Evolutionary conservation across 2,113 vertebrate genomes (phyloP).

Genomic region (Kryptolebias marmoratus): DNA sequence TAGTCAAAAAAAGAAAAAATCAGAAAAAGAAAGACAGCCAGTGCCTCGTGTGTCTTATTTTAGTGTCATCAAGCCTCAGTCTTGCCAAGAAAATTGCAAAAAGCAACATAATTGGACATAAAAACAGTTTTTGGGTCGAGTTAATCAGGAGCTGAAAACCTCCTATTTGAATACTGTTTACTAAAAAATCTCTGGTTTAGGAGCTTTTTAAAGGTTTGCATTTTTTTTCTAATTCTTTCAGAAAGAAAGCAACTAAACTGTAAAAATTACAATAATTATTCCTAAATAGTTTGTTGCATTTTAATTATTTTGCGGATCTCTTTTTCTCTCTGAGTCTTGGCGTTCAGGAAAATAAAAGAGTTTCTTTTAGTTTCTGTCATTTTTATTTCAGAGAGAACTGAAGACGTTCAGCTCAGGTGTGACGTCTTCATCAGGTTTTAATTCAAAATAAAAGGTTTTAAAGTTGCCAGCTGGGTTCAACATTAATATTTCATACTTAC

Average conservation of each 20-base stretch:
- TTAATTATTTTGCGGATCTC: neutral
- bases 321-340: too few relatives aligned
- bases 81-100: slow-evolving; percentile 7
- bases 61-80: neutral
- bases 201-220: neutral
- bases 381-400: too few relatives aligned
- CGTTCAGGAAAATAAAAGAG: too few relatives aligned
- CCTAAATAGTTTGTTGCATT: neutral
- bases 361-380: too few relatives aligned
- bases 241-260: neutral
- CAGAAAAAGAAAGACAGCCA: neutral
- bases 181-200: neutral
- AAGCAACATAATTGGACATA: neutral
- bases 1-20: neutral
- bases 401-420: too few relatives aligned
- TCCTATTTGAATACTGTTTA: neutral
- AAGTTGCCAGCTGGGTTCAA: too few relatives aligned
- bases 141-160: slow-evolving; percentile 19
- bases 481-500: too few relatives aligned
- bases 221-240: neutral
- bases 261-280: neutral
- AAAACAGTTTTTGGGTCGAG: neutral
- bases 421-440: too few relatives aligned
- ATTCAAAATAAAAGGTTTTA: too few relatives aligned
- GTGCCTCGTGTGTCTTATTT: neutral